A percentile compares a stretch with the other conserved stretches of the same genome.
Conservation (phyloP, 2,113 vertebrate genomes). For the Corythornis madagascariensis region DNA sequence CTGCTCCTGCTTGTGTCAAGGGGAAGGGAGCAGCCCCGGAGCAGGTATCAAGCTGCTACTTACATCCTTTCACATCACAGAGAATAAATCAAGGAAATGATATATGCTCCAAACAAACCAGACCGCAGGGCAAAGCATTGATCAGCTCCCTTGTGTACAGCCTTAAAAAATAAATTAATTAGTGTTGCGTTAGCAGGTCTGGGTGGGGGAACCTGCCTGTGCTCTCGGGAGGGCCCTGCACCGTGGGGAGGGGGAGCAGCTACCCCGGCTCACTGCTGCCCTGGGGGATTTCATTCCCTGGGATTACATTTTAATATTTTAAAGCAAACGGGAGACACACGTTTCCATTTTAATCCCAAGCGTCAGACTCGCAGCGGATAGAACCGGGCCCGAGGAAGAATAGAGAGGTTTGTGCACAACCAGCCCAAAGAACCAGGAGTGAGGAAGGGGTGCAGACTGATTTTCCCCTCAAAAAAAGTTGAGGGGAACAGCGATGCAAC, state of each 20-base stretch:
- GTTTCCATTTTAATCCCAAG: not conserved
- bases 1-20: not conserved
- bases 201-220: not conserved
- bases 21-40: not conserved
- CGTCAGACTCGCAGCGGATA: fast-evolving
- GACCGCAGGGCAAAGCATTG: not conserved
- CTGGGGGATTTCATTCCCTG: not conserved
- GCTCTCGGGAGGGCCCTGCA: not conserved
- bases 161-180: conserved; percentile 31
- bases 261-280: not conserved
- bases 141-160: not conserved
- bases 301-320: not conserved
- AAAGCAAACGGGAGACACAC: not conserved
- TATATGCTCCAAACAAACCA: not conserved
- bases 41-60: not conserved
- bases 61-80: not conserved
- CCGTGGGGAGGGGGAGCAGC: not conserved
- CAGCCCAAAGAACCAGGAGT: fast-evolving
- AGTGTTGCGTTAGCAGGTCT: not conserved
- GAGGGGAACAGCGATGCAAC: not conserved
- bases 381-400: not conserved
- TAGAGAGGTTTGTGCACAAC: not conserved
- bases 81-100: not conserved
- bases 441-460: not conserved
- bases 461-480: fast-evolving